Evolutionary conservation across 2,888 invertebrate species (phyloP), one percentile per base, ranked within the genome.

Genomic region (Hyposoter didymator): DNA sequence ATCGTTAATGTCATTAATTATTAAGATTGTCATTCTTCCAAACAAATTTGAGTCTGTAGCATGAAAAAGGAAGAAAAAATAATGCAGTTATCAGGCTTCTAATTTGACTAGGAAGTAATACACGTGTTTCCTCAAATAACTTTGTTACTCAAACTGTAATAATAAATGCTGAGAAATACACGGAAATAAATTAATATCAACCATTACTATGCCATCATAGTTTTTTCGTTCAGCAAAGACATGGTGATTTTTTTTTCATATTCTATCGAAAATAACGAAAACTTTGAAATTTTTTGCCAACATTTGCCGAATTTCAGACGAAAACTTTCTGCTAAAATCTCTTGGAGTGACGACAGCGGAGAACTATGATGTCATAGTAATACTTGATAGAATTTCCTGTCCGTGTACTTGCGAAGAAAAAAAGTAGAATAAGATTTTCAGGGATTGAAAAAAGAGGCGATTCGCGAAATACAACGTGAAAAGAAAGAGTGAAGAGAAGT

Each of bases 31-130:
- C 12, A 14, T 59, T 28, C 59, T 59, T 59, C 28, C 59, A 10
- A 28, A 28, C 28, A 59, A 59, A 59, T 59, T 28, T 5, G 5
- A 28, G 22, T 59, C 59, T 28, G 19, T 55, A 22, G 10, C 10
- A 22, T 19, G 12, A 28, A 14, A 6, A 28, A 28, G 14, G 6
- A 59, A 6, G 39, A 39, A 1, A 39, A 39, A 35, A 39, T n/a
- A 39, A 39, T 39, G 39, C 39, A 10, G 1, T 5, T 10, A 39
- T 39, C 39, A 39, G 10, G 28, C 55, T 22, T 55, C 6, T 28
- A 14, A 59, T 59, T 28, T 59, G 59, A 59, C 59, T 59, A 59
- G 28, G 59, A 59, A 59, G 28, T 59, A 59, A 59, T 28, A 4
- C 28, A 12, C 59, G 28, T 28, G 59, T 59, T 59, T 59, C 59